Evolutionary conservation across 2,888 invertebrate genomes (phyloP).

Genomic region (Tricholauxania praeusta): DNA sequence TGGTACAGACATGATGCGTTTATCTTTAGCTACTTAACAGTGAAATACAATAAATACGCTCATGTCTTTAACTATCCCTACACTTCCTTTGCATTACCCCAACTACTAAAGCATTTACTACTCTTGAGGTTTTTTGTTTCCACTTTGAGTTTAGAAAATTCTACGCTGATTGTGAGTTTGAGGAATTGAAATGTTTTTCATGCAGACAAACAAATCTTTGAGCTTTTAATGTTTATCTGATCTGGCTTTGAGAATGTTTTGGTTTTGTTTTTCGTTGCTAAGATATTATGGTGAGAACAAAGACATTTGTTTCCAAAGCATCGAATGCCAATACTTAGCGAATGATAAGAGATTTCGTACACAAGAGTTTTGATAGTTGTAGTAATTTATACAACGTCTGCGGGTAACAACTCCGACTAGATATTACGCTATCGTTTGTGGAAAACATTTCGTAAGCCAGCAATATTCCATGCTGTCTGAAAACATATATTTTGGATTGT

Average conservation of each 20-base stretch:
- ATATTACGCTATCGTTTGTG: too few relatives aligned
- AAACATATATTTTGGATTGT: too few relatives aligned
- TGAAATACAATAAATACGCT: constrained; percentile 39
- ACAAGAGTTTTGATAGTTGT: neutral
- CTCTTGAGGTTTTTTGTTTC: neutral
- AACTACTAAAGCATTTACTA: neutral
- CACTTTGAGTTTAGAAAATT: constrained; percentile 7
- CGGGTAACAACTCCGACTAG: too few relatives aligned
- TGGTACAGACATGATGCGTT: constrained; percentile 7
- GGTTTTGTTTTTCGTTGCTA: neutral
- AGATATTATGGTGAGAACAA: constrained; percentile 40
- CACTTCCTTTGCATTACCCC: neutral
- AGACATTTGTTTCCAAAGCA: constrained; percentile 39
- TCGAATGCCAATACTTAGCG: neutral
- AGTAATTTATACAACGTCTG: too few relatives aligned
- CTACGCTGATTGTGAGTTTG: constrained; percentile 17
- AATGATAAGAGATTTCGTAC: neutral
- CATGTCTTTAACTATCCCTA: constrained; percentile 32
- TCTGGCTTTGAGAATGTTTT: neutral
- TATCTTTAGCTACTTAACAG: constrained; percentile 38
- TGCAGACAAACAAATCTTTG: constrained; percentile 13
- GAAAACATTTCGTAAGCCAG: too few relatives aligned
- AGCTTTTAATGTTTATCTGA: constrained; percentile 35
- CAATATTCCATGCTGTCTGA: too few relatives aligned
- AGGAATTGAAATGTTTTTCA: constrained; percentile 34